Evolutionary conservation across 2,888 invertebrate species (phyloP).

Genomic region (Orchesellides sinensis): DNA sequence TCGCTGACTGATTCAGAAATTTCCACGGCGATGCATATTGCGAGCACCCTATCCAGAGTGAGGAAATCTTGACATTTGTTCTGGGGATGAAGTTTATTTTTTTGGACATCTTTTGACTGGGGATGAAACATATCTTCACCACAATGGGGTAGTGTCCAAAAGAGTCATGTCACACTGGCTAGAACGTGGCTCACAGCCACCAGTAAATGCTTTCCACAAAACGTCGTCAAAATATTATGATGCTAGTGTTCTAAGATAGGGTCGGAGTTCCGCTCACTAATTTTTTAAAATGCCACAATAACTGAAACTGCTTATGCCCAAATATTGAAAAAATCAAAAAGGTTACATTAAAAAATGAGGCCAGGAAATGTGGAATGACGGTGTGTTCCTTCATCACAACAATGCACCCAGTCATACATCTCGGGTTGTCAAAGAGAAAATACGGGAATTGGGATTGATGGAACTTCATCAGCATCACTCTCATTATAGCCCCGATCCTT

Average conservation of each 20-base stretch:
- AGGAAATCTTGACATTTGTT: background rate
- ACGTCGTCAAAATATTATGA: background rate
- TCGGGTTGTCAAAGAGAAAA: background rate
- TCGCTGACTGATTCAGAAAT: too few species aligned
- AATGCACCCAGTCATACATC: conserved; percentile 17
- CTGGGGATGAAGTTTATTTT: conserved; percentile 1
- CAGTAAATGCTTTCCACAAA: background rate
- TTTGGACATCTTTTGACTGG: conserved; percentile 7
- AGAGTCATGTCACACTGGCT: background rate
- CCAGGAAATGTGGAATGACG: background rate
- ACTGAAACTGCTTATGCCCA: conserved; percentile 24
- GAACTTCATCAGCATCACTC: conserved; percentile 21
- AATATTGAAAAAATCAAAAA: background rate
- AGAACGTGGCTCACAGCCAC: background rate
- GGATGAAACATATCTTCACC: background rate
- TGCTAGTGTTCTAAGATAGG: conserved; percentile 33
- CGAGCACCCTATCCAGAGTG: too few species aligned
- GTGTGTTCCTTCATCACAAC: conserved; percentile 19
- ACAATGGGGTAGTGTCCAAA: conserved; percentile 12
- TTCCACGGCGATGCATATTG: too few species aligned
- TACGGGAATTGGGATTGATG: background rate
- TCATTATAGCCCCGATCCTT: too few species aligned
- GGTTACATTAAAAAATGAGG: background rate
- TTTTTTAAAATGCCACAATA: conserved; percentile 19
- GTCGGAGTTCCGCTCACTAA: conserved; percentile 7